phyloP scores from a whole-genome alignment of 2,888 invertebrate species.

The Leistus spinibarbis region DNA sequence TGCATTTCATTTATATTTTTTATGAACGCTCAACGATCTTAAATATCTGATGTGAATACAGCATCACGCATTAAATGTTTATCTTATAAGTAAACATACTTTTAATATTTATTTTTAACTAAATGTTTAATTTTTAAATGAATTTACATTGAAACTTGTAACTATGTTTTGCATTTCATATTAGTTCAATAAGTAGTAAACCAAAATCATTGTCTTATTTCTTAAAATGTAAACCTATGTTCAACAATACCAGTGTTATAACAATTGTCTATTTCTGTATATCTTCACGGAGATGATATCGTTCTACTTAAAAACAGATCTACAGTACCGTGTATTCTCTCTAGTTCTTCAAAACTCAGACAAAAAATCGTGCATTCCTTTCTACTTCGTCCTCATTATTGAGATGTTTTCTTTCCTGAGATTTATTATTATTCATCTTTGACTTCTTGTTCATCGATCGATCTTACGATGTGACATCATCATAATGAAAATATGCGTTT shows the following conservation, averaged over 20 bases:
- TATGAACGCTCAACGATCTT: no score
- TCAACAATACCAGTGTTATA: slow-evolving; percentile 23
- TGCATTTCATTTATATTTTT: no score
- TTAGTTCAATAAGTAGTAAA: slow-evolving; percentile 6
- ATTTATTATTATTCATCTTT: slow-evolving; percentile 2
- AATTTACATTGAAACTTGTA: no score
- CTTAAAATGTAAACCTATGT: slow-evolving; percentile 4
- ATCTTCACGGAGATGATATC: not conserved
- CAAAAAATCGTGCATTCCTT: not conserved
- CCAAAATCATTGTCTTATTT: slow-evolving; percentile 6
- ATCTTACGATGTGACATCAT: not conserved
- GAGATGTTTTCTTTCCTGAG: slow-evolving; percentile 33
- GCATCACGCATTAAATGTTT: not conserved
- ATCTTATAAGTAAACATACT: not conserved
- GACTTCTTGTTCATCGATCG: not conserved
- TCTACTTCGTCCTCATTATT: slow-evolving; percentile 6
- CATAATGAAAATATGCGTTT: not conserved
- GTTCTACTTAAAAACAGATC: not conserved
- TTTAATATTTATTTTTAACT: not conserved
- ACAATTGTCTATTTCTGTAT: slow-evolving; percentile 25
- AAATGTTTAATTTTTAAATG: slow-evolving; percentile 1
- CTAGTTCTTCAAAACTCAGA: not conserved
- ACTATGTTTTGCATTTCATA: not conserved
- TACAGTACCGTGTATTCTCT: not conserved
- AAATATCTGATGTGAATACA: no score